phyloP scores from a whole-genome alignment of 2,888 invertebrate species.

The Saturnia pavonia region DNA sequence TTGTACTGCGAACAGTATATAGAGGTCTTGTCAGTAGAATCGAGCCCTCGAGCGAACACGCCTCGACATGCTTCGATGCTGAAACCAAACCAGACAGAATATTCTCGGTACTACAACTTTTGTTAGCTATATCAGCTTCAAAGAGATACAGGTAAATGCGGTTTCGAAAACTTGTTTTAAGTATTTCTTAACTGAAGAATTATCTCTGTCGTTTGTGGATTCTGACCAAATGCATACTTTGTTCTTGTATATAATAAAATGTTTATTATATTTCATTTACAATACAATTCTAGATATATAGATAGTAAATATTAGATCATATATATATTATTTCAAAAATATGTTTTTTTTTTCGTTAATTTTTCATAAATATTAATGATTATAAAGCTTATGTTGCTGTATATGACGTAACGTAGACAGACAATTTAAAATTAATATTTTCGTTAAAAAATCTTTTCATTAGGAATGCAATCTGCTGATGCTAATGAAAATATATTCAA shows the following conservation, averaged over 20 bases:
- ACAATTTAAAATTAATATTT: too few species aligned
- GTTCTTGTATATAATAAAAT: neutral
- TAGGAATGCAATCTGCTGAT: too few species aligned
- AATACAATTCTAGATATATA: too few species aligned
- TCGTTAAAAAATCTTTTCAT: too few species aligned
- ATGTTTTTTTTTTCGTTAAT: too few species aligned
- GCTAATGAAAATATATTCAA: too few species aligned
- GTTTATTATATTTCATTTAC: too few species aligned
- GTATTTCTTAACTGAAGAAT: neutral
- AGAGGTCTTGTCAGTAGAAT: slow-evolving; percentile 39
- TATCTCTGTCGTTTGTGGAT: neutral
- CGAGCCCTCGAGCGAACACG: slow-evolving; percentile 45
- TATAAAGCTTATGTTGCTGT: too few species aligned
- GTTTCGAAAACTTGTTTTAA: neutral
- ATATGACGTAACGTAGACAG: too few species aligned
- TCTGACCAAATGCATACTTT: neutral
- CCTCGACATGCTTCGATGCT: slow-evolving; percentile 42
- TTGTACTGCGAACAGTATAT: slow-evolving; percentile 29
- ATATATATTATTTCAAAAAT: too few species aligned
- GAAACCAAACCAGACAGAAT: slow-evolving; percentile 29
- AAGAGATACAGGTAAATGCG: neutral
- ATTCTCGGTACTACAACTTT: slow-evolving; percentile 27
- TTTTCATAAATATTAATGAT: too few species aligned
- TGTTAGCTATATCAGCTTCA: neutral
- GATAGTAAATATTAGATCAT: too few species aligned